phyloP scores from a whole-genome alignment of 2,888 invertebrate genomes.

The Cinara cedri region DNA sequence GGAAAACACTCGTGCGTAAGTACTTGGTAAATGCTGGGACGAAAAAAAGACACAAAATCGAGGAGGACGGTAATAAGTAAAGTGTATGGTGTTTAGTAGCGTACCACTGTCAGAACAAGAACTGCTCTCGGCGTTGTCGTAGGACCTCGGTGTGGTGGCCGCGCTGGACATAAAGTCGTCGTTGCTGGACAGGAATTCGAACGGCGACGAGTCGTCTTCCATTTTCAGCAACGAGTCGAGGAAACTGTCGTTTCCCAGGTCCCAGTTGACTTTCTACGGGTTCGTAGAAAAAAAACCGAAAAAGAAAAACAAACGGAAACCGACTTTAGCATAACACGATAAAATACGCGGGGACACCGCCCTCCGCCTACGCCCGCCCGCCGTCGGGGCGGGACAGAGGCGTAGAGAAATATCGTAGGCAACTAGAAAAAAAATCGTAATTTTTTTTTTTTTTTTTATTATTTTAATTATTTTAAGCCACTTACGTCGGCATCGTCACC shows the following conservation, averaged over 20 bases:
- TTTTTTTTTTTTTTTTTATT: too few relatives aligned
- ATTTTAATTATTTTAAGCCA: too few relatives aligned
- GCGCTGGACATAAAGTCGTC: slow-evolving; percentile 57
- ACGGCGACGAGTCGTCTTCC: slow-evolving; percentile 63
- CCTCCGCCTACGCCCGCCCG: background rate
- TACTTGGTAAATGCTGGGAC: background rate
- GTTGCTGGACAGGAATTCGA: slow-evolving; percentile 59
- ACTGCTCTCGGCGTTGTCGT: slow-evolving; percentile 64
- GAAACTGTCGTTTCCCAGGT: slow-evolving; percentile 67
- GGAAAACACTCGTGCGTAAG: too few relatives aligned
- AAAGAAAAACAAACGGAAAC: background rate
- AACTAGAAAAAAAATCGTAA: background rate
- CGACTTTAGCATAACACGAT: background rate
- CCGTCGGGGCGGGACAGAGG: background rate
- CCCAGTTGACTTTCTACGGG: slow-evolving; percentile 43
- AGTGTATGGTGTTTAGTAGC: background rate
- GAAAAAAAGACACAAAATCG: background rate
- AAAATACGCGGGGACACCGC: background rate
- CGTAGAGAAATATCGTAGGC: background rate
- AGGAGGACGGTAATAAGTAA: background rate
- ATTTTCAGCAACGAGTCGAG: slow-evolving; percentile 74
- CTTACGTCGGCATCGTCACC: slow-evolving; percentile 10
- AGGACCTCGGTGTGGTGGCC: slow-evolving; percentile 57
- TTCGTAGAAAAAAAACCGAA: background rate
- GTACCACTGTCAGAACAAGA: slow-evolving; percentile 73